Evolutionary conservation across 35 echinoderm and acorn worm species (phyloP).

Genomic region (Anneissia japonica): DNA sequence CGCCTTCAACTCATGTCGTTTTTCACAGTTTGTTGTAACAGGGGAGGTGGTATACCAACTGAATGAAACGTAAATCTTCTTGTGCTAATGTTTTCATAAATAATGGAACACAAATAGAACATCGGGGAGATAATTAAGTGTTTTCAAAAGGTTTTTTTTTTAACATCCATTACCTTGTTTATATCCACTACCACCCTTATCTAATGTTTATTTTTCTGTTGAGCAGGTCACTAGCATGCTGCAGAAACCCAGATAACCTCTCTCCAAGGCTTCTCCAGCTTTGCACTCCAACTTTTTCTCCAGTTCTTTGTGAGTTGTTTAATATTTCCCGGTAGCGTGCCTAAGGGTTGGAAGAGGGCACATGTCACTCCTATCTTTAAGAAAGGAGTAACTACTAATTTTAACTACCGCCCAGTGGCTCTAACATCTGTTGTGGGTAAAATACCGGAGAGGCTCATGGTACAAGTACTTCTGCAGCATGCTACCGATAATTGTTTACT

Average conservation of each 20-base stretch:
- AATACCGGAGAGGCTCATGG: not conserved
- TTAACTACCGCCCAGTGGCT: not conserved
- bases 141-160: not conserved
- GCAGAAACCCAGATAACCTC: not conserved
- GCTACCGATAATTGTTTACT: not conserved
- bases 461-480: not conserved
- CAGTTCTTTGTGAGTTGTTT: slow-evolving; percentile 1
- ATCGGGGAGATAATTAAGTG: not conserved
- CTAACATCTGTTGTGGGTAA: slow-evolving; percentile 16
- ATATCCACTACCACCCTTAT: not conserved
- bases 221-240: not conserved
- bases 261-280: not conserved
- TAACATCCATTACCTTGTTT: not conserved
- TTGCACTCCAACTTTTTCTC: not conserved
- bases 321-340: not conserved
- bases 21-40: no score
- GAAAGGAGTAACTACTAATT: not conserved
- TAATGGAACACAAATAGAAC: not conserved
- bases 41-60: not conserved
- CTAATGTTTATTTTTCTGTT: not conserved
- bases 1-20: not conserved
- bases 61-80: not conserved
- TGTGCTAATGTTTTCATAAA: not conserved
- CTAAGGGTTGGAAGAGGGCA: slow-evolving; percentile 3
- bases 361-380: slow-evolving; percentile 16